A percentile compares a stretch with the other conserved stretches of the same genome.
Conservation (phyloP, 1,140 invertebrate species). For the Anastrepha obliqua region DNA sequence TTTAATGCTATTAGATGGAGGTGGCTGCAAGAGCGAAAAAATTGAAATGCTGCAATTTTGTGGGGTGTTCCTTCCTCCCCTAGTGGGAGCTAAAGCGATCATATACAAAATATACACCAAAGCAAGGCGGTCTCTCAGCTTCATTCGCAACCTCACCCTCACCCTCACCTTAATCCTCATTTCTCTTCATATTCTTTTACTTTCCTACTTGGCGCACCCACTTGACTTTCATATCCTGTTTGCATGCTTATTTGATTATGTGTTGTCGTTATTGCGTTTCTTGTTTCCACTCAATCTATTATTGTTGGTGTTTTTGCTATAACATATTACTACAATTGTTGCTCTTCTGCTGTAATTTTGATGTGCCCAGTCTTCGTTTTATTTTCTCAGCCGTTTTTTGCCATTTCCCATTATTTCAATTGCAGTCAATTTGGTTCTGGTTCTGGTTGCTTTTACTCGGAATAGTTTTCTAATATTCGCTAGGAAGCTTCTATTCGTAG, state of each 20-base stretch:
- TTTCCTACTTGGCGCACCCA: background rate
- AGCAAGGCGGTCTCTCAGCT: too few relatives aligned
- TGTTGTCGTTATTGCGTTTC: slow-evolving; percentile 37
- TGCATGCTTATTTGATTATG: slow-evolving; percentile 54
- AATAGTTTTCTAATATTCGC: slow-evolving; percentile 46
- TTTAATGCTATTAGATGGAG: slow-evolving; percentile 38
- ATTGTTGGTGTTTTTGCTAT: slow-evolving; percentile 24
- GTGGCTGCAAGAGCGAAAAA: slow-evolving; percentile 14
- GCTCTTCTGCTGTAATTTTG: background rate
- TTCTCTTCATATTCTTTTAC: background rate
- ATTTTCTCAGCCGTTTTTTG: background rate
- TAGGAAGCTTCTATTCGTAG: background rate
- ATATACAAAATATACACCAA: too few relatives aligned
- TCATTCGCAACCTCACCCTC: background rate
- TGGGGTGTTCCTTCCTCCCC: background rate
- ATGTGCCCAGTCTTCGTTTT: background rate
- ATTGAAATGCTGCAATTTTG: slow-evolving; percentile 14
- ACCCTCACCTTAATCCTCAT: background rate
- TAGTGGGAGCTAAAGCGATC: too few relatives aligned
- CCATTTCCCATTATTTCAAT: background rate
- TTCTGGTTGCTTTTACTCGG: background rate
- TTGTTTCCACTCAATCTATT: slow-evolving; percentile 32
- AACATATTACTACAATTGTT: slow-evolving; percentile 7
- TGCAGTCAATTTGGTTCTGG: background rate
- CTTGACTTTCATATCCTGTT: slow-evolving; percentile 54